Percentiles rank a stretch among this genome's conserved stretches.
phyloP scores from a whole-genome alignment of 1,140 invertebrate genomes.

The Spodoptera litura region DNA sequence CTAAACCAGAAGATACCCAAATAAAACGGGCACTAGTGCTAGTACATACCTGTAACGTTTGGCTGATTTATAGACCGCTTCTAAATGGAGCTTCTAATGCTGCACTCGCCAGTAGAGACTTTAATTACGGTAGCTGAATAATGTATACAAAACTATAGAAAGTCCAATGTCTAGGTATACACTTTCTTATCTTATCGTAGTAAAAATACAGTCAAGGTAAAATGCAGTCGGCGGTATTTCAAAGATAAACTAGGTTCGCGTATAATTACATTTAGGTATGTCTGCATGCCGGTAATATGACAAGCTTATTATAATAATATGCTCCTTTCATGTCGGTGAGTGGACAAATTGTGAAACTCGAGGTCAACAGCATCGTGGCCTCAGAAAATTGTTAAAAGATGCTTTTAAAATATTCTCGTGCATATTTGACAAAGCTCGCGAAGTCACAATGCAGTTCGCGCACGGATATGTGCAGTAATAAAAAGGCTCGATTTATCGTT shows the following conservation, averaged over 20 bases:
- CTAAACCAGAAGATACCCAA: constrained; percentile 8
- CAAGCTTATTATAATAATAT: constrained; percentile 40
- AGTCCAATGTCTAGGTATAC: neutral
- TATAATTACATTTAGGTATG: neutral
- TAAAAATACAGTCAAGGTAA: neutral
- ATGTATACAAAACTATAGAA: neutral
- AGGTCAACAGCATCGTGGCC: constrained; percentile 40
- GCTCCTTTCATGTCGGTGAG: constrained; percentile 40
- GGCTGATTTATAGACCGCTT: constrained; percentile 36
- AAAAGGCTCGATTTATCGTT: constrained; percentile 32
- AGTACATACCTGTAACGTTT: constrained; percentile 23
- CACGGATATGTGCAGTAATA: constrained; percentile 35
- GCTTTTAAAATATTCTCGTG: constrained; percentile 37
- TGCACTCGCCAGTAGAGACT: constrained; percentile 17
- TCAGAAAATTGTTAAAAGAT: constrained; percentile 31
- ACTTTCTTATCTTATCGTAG: constrained; percentile 1
- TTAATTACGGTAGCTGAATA: constrained; percentile 24
- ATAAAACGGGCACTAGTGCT: constrained; percentile 4
- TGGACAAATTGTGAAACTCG: constrained; percentile 46
- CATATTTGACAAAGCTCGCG: constrained; percentile 42
- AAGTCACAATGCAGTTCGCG: constrained; percentile 28
- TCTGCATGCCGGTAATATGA: constrained; percentile 12
- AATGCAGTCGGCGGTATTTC: neutral
- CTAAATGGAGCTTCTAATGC: constrained; percentile 17
- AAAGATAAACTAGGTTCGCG: neutral